Percentiles rank a stretch among this genome's conserved stretches.
These are phyloP conservation scores for Neotragus pygmaeus DNA, from an alignment of 2,113 vertebrate species.

Conservation along the genomic window DNA sequence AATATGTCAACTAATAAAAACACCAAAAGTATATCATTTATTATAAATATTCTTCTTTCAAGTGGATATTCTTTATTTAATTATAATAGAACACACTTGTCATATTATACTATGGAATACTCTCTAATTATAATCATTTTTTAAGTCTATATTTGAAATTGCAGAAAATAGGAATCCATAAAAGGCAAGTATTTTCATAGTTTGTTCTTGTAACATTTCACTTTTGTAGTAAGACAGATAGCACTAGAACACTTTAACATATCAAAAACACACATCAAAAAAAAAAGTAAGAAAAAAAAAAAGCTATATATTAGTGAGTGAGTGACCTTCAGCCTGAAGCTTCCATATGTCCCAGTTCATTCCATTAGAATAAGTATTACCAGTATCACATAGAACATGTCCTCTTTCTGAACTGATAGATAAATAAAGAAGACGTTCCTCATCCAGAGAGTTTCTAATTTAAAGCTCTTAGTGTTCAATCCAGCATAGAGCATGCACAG, in stretches of 20 bases:
- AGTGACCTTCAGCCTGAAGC: background rate
- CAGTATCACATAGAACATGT: background rate
- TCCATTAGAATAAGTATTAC: conserved; percentile 26
- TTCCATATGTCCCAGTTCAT: background rate
- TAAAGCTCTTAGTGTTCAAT: conserved; percentile 3
- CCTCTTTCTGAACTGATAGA: background rate
- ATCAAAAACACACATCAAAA: background rate
- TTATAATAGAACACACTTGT: background rate
- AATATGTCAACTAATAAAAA: background rate
- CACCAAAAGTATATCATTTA: background rate
- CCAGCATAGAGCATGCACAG: background rate
- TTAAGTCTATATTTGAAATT: background rate
- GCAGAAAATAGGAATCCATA: background rate
- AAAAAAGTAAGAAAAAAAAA: background rate
- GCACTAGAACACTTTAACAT: background rate
- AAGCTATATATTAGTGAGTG: background rate
- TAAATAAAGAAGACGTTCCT: conserved; percentile 4
- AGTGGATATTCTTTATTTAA: background rate
- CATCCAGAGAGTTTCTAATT: conserved; percentile 5
- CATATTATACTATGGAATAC: background rate
- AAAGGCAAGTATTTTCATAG: background rate
- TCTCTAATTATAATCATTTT: background rate
- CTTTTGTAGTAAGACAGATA: background rate
- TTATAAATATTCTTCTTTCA: background rate
- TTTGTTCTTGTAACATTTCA: background rate